Percentiles rank a stretch among this genome's conserved stretches.
Evolutionary conservation across 2,113 vertebrate genomes (phyloP).

Genomic region (Perccottus glenii): DNA sequence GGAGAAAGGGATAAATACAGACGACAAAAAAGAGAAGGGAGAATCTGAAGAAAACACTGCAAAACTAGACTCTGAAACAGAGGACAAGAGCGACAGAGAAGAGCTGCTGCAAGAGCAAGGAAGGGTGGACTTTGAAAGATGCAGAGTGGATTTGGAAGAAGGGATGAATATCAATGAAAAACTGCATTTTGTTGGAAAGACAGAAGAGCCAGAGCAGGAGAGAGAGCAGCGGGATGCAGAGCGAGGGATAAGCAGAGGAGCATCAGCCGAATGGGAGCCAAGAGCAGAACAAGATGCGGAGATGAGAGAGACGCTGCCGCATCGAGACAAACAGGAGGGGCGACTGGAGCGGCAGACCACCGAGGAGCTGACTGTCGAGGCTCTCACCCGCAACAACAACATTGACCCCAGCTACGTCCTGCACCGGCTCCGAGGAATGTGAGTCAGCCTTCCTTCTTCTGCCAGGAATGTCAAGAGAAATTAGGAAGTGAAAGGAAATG

Average conservation of each 20-base stretch:
- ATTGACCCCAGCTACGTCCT: conserved; percentile 54
- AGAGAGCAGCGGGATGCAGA: conserved; percentile 6
- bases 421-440: conserved; percentile 70
- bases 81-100: too few relatives aligned
- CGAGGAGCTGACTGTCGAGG: conserved; percentile 43
- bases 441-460: conserved; percentile 45
- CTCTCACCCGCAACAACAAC: conserved; percentile 62
- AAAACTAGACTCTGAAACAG: not conserved
- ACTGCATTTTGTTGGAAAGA: not conserved
- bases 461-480: too few relatives aligned
- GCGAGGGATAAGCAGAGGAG: conserved; percentile 6
- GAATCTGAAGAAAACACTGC: too few relatives aligned
- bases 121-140: not conserved
- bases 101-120: not conserved
- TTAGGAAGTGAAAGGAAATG: too few relatives aligned
- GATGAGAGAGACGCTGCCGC: conserved; percentile 7
- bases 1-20: not conserved
- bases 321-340: conserved; percentile 9
- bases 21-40: not conserved
- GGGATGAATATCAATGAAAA: not conserved
- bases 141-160: not conserved
- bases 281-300: not conserved
- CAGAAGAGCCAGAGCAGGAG: conserved; percentile 14
- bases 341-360: conserved; percentile 11
- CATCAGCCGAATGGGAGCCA: not conserved